Base-by-base conservation (phyloP, 2,113 vertebrate genomes). In the Natator depressus region DNA sequence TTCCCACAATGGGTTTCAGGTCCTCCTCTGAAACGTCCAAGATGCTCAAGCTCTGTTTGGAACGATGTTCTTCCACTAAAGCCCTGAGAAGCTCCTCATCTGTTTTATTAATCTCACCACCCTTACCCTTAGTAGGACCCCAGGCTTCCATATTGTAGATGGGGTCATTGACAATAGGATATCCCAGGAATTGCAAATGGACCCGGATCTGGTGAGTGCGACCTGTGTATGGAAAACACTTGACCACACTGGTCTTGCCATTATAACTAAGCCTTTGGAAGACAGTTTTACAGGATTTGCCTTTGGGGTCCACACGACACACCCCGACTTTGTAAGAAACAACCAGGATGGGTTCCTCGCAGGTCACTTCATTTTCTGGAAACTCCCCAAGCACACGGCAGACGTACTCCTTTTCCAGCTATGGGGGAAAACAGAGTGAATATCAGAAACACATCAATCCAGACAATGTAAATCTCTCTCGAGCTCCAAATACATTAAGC, bases 131-230 rank as follows among this genome's bases (percentile, higher is more conserved):
- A 57, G 98, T 91, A 0, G 99, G 99, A 5, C 99, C 99, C 99
- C 99, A 99, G 0, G 98, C 99, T 1, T 97, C 97, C 69, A 99
- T 99, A n/a, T 99, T 99, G 54, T 99, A 99, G 97, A 99, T 99
- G n/a, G 99, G 99, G 78, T 99, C 99, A 0, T 99, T 99, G 89
- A 99, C 88, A 13, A 99, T 99, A 35, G 99, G 99, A 85, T 99
- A 98, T 1, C 99, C 99, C 96, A 99, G 94, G 90, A 98, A 99
- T 97, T 99, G 99, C 82, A 99, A 98, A 90, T 99, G 99, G 20
- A 99, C 99, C 3, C 99, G 99, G 94, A 99, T 99, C 98, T 99
- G 99, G 97, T 99, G 99, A 0, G 99, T 99, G 51, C 99, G 99
- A 35, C 99, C 99, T 0, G 99, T 99, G 4, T 98, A 98, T 0